phyloP scores from a whole-genome alignment of 2,797 vertebrate species.

The Malurus splendens region DNA sequence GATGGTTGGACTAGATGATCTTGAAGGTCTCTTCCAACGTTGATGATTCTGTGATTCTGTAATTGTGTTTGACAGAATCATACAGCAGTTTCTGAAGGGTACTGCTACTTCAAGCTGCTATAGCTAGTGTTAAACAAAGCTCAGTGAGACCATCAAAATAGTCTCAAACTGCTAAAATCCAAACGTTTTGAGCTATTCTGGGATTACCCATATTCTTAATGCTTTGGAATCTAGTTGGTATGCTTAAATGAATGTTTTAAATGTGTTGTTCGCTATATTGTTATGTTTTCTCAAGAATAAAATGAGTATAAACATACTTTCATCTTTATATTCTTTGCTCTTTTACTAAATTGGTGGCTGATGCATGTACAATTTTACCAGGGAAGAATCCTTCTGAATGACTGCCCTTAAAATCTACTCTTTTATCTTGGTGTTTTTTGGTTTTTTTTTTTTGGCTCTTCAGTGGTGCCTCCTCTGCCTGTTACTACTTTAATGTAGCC shows the following conservation, averaged over 20 bases:
- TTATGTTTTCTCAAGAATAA: neutral
- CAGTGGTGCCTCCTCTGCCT: neutral
- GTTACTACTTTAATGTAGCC: neutral
- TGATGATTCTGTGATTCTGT: neutral
- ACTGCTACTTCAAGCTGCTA: neutral
- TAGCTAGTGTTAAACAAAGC: neutral
- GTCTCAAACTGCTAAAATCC: neutral
- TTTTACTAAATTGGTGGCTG: neutral
- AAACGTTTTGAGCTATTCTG: neutral
- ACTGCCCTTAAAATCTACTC: neutral
- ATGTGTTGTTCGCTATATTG: neutral
- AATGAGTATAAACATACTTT: rapidly evolving
- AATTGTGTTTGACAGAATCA: neutral
- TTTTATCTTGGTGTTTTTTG: too few relatives aligned
- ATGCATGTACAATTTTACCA: neutral
- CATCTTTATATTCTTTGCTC: neutral
- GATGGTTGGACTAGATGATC: neutral
- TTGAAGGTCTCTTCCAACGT: neutral
- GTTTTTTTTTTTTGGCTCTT: neutral
- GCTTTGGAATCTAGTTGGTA: neutral
- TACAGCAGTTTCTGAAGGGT: neutral
- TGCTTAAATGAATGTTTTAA: neutral
- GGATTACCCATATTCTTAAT: neutral
- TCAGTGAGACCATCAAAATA: neutral
- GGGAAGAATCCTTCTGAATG: neutral